Evolutionary conservation across 92 coral and sea anemone species (phyloP).

Genomic region (Metridium senile): DNA sequence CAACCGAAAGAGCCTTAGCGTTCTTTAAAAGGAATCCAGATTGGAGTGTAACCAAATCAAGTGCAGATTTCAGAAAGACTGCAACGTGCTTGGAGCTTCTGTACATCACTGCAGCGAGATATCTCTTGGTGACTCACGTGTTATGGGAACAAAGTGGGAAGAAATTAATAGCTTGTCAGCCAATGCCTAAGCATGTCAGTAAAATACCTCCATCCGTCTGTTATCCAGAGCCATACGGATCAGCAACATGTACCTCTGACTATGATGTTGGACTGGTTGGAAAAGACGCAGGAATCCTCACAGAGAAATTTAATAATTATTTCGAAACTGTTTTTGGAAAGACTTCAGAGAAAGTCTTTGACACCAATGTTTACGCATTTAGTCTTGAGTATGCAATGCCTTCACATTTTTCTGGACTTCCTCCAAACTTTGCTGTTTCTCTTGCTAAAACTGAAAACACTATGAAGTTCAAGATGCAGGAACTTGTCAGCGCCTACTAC

Average conservation of each 20-base stretch:
- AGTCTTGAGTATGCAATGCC: conserved; percentile 80
- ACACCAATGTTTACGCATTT: conserved; percentile 81
- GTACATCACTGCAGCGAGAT: conserved; percentile 73
- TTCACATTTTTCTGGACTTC: conserved; percentile 35
- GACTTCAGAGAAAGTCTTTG: conserved; percentile 67
- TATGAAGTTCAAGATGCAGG: conserved; percentile 47
- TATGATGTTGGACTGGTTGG: conserved; percentile 80
- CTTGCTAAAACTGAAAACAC: conserved; percentile 4
- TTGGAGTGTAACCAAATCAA: conserved; percentile 40
- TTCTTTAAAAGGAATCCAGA: conserved; percentile 60
- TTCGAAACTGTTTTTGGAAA: conserved; percentile 61
- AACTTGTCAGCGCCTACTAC: conserved; percentile 53
- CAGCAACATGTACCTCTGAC: conserved; percentile 74
- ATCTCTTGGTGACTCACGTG: conserved; percentile 59
- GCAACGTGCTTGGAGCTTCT: conserved; percentile 40
- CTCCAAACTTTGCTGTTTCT: conserved; percentile 25
- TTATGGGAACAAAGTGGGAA: conserved; percentile 38
- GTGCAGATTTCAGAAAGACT: conserved; percentile 32
- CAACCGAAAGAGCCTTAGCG: conserved; percentile 25
- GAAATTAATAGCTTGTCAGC: conserved; percentile 44
- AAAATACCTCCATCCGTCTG: conserved; percentile 48
- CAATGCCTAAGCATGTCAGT: neutral
- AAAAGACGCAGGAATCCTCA: conserved; percentile 57
- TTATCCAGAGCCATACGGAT: conserved; percentile 55
- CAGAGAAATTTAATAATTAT: conserved; percentile 56